phyloP scores from a whole-genome alignment of 2,888 invertebrate genomes.

The Uloborus plumipes region DNA sequence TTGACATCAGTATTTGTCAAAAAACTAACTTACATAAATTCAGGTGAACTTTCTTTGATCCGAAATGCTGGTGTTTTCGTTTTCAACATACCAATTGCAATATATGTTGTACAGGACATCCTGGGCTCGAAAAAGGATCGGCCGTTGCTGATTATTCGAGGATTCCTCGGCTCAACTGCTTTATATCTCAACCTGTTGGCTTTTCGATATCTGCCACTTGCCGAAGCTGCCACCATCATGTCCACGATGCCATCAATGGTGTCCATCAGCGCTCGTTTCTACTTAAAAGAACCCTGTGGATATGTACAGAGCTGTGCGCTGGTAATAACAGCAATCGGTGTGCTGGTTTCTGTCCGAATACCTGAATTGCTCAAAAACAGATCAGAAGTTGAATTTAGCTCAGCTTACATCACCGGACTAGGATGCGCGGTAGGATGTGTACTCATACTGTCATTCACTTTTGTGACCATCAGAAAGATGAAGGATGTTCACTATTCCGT shows the following conservation, averaged over 20 bases:
- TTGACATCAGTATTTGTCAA: conserved; percentile 92
- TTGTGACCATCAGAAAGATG: conserved; percentile 86
- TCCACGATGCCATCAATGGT: conserved; percentile 94
- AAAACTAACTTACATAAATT: conserved; percentile 83
- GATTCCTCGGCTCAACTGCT: conserved; percentile 87
- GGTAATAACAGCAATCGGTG: conserved; percentile 85
- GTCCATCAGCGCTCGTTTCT: conserved; percentile 77
- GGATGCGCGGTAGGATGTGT: conserved; percentile 77
- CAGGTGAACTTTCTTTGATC: conserved; percentile 89
- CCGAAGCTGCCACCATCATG: conserved; percentile 90
- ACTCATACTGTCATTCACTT: conserved; percentile 83
- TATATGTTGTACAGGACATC: conserved; percentile 80
- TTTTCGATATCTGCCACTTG: conserved; percentile 84
- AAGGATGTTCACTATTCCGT: conserved; percentile 89
- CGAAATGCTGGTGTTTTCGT: conserved; percentile 88
- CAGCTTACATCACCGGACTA: conserved; percentile 79
- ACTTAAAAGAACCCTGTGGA: conserved; percentile 91
- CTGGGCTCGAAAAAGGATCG: conserved; percentile 83
- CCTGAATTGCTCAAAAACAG: conserved; percentile 78
- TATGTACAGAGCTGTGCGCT: conserved; percentile 87
- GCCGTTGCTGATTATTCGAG: conserved; percentile 82
- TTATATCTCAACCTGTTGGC: conserved; percentile 92
- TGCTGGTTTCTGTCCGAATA: conserved; percentile 88
- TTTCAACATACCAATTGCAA: conserved; percentile 87
- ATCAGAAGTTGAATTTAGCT: not conserved